Evolutionary conservation across 2,888 invertebrate genomes (phyloP).

Genomic region (Chromoteleia sp.): DNA sequence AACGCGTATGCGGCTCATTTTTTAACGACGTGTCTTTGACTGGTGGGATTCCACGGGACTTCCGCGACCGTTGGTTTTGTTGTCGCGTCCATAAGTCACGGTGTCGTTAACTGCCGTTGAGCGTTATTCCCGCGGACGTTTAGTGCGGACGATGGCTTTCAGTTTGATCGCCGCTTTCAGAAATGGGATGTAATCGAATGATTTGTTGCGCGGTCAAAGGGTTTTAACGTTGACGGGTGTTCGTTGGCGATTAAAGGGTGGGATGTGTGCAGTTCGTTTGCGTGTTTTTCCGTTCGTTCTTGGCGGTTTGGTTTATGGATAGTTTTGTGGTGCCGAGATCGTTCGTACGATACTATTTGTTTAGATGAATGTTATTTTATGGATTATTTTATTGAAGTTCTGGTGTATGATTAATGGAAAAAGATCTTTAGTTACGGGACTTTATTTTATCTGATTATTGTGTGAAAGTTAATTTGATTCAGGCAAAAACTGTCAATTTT

Average conservation of each 20-base stretch:
- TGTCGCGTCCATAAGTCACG: constrained; percentile 41
- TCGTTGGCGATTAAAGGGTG: neutral
- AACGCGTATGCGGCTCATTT: constrained; percentile 27
- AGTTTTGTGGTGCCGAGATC: neutral
- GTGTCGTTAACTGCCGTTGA: constrained; percentile 47
- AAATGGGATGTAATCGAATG: constrained; percentile 52
- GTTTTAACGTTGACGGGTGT: constrained; percentile 38
- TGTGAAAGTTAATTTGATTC: no score
- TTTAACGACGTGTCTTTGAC: neutral
- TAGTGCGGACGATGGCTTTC: constrained; percentile 11
- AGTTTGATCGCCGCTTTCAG: constrained; percentile 30
- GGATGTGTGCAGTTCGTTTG: neutral
- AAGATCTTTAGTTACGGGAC: no score
- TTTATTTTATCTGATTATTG: no score
- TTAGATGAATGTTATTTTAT: neutral
- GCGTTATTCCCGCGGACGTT: constrained; percentile 40
- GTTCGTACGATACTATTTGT: neutral
- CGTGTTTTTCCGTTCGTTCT: constrained; percentile 15
- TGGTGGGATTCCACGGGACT: constrained; percentile 23
- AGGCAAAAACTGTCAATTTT: no score
- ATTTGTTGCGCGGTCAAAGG: constrained; percentile 52
- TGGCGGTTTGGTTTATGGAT: neutral
- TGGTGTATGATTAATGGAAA: no score
- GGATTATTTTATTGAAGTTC: neutral
- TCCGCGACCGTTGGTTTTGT: constrained; percentile 55